These are phyloP conservation scores for Heteractis magnifica DNA, from an alignment of 92 coral and sea anemone species.

Conservation along the genomic window DNA sequence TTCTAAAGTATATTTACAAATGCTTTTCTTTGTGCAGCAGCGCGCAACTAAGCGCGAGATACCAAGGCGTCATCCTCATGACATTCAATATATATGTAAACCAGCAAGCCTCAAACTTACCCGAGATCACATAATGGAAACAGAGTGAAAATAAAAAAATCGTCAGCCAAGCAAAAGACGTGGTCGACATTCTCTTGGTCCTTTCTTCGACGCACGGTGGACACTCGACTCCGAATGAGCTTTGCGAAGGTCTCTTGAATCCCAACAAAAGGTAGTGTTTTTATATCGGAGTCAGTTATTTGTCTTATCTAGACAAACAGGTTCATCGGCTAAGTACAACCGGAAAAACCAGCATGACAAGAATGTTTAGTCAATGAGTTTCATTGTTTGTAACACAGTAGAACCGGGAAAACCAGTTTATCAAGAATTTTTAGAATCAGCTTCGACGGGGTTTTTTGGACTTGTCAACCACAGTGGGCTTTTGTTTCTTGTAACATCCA, in stretches of 20 bases:
- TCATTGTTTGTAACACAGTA: not conserved
- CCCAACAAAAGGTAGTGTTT: not conserved
- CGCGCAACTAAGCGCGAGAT: no score
- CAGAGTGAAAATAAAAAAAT: not conserved
- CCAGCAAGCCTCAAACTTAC: not conserved
- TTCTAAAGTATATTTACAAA: no score
- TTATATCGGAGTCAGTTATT: not conserved
- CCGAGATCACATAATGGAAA: not conserved
- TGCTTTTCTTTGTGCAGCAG: no score
- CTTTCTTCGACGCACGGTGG: no score
- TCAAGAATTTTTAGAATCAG: not conserved
- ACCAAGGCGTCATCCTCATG: not conserved
- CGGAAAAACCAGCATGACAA: constrained; percentile 21
- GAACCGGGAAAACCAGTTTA: not conserved
- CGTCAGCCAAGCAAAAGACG: not conserved
- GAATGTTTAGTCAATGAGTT: not conserved
- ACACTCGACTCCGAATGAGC: not conserved
- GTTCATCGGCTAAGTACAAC: not conserved
- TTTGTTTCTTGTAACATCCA: not conserved
- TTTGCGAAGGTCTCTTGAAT: not conserved
- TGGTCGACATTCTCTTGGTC: not conserved
- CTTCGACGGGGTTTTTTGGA: not conserved
- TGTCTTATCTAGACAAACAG: constrained; percentile 7
- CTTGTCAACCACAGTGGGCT: not conserved
- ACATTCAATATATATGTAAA: not conserved